Evolutionary conservation across 2,797 vertebrate species (phyloP), one percentile per base, ranked within the genome.

Genomic region (Serranus cabrilla): DNA sequence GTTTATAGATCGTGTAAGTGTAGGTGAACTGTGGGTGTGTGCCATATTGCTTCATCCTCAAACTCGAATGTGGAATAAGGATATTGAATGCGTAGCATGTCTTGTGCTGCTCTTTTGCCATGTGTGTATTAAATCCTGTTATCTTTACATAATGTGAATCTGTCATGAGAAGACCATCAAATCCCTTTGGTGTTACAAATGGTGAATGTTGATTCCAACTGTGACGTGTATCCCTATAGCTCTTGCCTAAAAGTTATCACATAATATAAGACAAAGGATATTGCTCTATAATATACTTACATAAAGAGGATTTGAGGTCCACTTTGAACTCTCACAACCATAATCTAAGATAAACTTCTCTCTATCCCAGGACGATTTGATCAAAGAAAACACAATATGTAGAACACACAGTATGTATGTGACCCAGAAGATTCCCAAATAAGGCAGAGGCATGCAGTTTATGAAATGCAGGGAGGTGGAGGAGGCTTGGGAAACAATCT

Each of bases 261-360:
- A 78, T 72, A 81, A 73, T 62, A 69, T 72, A 71, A 81, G 45
- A 69, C 71, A 68, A 67, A 83, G 64, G 78, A 86, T 82, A 73
- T 66, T 64, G 61, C 68, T 84, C 47, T 72, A 59, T 79, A 78
- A 87, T 78, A 83, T 81, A 82, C 78, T 90, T 86, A 85, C 80
- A 87, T 81, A 87, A 92, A 81, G 87, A 87, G 81, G 86, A 91
- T 89, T 91, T 87, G 59, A 43, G 43, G 40, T 85, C 39, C 51
- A 55, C 64, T 85, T 58, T 4, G 9, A 40, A 59, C 67, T 82
- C 80, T 81, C 61, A 69, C 49, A 49, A 46, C 46, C 21, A 58
- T 65, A 82, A 87, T 84, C 77, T 72, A 65, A 71, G 67, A 56
- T 71, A 71, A 47, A 73, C 80, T 62, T 76, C 61, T 25, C 39